Evolutionary conservation across 2,888 invertebrate species (phyloP).

Genomic region (Xestia sexstrigata): DNA sequence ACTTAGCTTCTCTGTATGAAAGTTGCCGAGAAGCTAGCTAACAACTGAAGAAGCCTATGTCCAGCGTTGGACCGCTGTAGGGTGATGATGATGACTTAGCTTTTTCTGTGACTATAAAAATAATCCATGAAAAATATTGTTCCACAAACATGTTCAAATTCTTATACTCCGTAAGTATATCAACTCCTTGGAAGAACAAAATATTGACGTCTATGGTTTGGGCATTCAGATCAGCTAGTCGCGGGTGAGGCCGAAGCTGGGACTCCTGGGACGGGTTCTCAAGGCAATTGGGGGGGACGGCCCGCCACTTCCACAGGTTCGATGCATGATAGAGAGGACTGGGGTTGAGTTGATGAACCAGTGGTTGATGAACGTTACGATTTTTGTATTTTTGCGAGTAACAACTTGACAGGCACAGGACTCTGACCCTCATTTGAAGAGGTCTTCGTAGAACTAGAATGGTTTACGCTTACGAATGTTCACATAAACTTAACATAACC

Average conservation of each 20-base stretch:
- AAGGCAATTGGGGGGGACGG: constrained; percentile 84
- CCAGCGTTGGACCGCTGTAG: neutral
- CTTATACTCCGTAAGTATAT: neutral
- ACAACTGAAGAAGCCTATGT: neutral
- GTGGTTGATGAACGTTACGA: constrained; percentile 60
- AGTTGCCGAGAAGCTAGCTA: neutral
- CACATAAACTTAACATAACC: neutral
- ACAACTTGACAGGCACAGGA: neutral
- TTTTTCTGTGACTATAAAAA: neutral
- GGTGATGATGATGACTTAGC: neutral
- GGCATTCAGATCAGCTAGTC: constrained; percentile 87
- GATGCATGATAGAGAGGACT: constrained; percentile 80
- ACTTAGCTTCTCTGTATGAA: neutral
- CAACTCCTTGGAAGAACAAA: neutral
- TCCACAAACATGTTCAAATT: neutral
- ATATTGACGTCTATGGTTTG: constrained; percentile 66
- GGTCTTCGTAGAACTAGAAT: neutral
- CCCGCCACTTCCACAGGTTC: constrained; percentile 87
- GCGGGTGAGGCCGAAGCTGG: constrained; percentile 85
- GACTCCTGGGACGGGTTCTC: constrained; percentile 80
- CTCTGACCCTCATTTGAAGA: neutral
- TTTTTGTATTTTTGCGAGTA: neutral
- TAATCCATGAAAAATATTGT: neutral
- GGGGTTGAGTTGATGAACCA: constrained; percentile 22
- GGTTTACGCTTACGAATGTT: neutral